A percentile compares a stretch with the other conserved stretches of the same genome.
Conservation (phyloP, 2,797 vertebrate species). For the Semaprochilodus insignis region DNA sequence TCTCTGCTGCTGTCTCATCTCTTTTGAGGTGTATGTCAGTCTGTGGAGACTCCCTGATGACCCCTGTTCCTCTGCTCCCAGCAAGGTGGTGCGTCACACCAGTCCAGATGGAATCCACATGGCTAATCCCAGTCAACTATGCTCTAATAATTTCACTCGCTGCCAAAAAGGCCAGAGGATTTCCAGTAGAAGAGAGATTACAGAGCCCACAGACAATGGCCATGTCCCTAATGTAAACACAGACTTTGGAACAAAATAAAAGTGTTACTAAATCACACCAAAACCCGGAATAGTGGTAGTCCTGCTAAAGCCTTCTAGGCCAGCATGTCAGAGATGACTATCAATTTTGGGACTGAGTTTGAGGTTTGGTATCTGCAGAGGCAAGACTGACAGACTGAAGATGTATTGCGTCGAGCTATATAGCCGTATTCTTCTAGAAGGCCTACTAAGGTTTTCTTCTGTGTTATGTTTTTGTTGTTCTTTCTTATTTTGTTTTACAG, state of each 20-base stretch:
- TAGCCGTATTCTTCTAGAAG: no score
- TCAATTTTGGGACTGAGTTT: background rate
- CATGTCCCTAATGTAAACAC: background rate
- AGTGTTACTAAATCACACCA: background rate
- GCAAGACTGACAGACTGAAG: no score
- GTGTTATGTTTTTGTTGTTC: no score
- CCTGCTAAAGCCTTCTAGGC: background rate
- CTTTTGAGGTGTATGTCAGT: conserved; percentile 15
- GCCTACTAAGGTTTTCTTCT: no score
- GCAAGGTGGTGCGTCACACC: conserved; percentile 38
- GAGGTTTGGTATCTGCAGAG: background rate
- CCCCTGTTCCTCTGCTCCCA: conserved; percentile 38
- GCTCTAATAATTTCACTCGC: conserved; percentile 53
- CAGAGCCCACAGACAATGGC: conserved; percentile 1
- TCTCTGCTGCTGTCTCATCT: conserved; percentile 53
- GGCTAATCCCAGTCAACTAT: conserved; percentile 38
- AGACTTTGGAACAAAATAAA: background rate
- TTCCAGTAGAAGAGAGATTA: conserved; percentile 48
- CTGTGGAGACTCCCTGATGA: conserved; percentile 42
- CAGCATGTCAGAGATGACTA: background rate
- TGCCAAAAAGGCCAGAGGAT: conserved; percentile 27
- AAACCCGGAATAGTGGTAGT: background rate
- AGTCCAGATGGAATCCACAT: conserved; percentile 29
- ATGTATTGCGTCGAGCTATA: no score
- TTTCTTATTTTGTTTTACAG: no score